phyloP scores from a whole-genome alignment of 2,797 vertebrate genomes.

The Rostrhamus sociabilis region DNA sequence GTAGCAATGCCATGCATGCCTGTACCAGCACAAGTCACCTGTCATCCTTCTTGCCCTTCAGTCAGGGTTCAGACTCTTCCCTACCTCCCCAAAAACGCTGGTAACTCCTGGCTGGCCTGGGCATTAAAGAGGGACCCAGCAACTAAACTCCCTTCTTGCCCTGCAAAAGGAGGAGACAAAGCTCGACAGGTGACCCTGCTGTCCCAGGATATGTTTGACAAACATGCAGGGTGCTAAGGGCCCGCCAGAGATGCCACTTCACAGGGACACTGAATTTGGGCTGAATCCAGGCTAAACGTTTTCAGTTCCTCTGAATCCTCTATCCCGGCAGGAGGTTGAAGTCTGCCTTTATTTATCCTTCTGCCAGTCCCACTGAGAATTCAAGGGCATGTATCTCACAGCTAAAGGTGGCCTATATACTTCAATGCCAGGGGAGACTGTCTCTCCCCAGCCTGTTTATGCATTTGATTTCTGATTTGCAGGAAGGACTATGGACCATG shows the following conservation, averaged over 20 bases:
- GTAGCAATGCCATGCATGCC: neutral
- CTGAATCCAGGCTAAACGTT: neutral
- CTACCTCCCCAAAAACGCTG: neutral
- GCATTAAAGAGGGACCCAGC: neutral
- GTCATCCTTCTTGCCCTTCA: neutral
- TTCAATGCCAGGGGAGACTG: neutral
- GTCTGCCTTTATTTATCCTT: neutral
- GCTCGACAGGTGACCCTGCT: neutral
- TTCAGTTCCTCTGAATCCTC: neutral
- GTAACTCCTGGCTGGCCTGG: neutral
- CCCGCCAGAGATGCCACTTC: neutral
- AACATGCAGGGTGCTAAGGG: neutral
- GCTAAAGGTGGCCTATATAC: neutral
- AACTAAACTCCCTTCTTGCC: neutral
- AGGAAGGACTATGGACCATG: neutral
- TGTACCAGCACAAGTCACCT: neutral
- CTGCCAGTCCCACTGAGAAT: neutral
- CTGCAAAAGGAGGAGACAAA: neutral
- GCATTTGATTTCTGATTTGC: neutral
- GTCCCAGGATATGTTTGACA: neutral
- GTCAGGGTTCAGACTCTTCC: neutral
- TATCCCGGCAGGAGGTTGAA: neutral
- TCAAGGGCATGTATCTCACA: slow-evolving; percentile 15
- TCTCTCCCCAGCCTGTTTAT: neutral
- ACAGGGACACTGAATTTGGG: neutral